Conservation (phyloP, 1,140 invertebrate genomes). For the Rhopalosiphum maidis region DNA sequence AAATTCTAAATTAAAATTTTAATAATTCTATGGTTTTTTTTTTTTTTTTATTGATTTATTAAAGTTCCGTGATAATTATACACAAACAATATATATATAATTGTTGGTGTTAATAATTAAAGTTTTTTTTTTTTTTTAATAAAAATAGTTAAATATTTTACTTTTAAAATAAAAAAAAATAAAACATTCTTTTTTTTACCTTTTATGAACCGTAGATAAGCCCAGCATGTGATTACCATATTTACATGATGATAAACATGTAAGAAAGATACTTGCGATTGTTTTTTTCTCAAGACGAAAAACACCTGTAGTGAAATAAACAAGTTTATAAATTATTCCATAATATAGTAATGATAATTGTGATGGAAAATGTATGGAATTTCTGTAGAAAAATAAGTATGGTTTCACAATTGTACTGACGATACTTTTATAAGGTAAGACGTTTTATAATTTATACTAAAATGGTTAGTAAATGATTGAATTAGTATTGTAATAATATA, state of each 20-base stretch:
- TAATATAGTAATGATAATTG: neutral
- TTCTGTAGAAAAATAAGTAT: no score
- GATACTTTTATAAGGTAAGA: neutral
- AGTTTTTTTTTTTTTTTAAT: no score
- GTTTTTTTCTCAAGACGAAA: constrained; percentile 72
- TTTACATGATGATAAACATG: constrained; percentile 72
- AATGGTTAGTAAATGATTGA: neutral
- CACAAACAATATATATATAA: no score
- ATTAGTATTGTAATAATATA: neutral
- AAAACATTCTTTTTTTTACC: constrained; percentile 65
- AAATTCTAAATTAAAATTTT: no score
- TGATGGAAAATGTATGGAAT: neutral
- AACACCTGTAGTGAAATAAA: constrained; percentile 66
- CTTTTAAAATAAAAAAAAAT: no score
- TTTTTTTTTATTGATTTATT: no score
- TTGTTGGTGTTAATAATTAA: no score
- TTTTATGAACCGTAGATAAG: constrained; percentile 66
- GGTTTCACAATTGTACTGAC: no score
- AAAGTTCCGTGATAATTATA: no score
- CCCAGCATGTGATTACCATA: constrained; percentile 66
- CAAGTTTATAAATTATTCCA: neutral
- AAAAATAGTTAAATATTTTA: neutral
- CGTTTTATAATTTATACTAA: neutral
- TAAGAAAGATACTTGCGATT: constrained; percentile 70
- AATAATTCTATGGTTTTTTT: no score